Conservation (phyloP, 2,888 invertebrate genomes). For the Ennomos quercinarius region DNA sequence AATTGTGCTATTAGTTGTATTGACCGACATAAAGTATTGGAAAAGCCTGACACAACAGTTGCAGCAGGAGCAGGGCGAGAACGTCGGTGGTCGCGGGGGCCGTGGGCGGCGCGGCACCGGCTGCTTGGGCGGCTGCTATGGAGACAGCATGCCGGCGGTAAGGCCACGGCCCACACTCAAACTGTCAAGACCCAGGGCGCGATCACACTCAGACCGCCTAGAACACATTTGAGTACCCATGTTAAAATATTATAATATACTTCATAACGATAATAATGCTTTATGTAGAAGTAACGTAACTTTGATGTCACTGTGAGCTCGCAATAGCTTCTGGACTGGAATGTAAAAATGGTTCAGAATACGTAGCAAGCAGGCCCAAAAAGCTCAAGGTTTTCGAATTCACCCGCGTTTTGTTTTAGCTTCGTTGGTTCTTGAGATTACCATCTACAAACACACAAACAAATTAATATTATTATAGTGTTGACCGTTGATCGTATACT, state of each 20-base stretch:
- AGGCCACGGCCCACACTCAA: slow-evolving; percentile 62
- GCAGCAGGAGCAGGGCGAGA: slow-evolving; percentile 82
- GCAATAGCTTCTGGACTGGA: slow-evolving; percentile 5
- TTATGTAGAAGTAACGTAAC: neutral
- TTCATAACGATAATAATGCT: no score
- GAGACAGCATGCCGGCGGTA: slow-evolving; percentile 91
- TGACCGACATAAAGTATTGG: slow-evolving; percentile 43
- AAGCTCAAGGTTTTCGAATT: no score
- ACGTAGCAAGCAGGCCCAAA: no score
- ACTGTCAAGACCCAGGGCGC: slow-evolving; percentile 12
- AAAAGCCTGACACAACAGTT: slow-evolving; percentile 74
- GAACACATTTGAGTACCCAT: neutral
- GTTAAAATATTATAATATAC: no score
- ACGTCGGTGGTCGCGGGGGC: slow-evolving; percentile 78
- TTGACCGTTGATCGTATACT: no score
- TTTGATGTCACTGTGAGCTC: slow-evolving; percentile 26
- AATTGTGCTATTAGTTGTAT: slow-evolving; percentile 9
- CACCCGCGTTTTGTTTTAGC: no score
- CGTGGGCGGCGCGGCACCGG: slow-evolving; percentile 88
- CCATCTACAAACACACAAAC: neutral
- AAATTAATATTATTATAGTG: neutral
- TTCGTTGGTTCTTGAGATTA: no score
- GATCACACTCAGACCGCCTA: neutral
- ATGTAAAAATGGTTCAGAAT: no score
- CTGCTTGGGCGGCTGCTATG: slow-evolving; percentile 90